Evolutionary conservation across 2,113 vertebrate genomes (phyloP), one percentile per base, ranked within the genome.

Genomic region (Heterotilapia buettikoferi): DNA sequence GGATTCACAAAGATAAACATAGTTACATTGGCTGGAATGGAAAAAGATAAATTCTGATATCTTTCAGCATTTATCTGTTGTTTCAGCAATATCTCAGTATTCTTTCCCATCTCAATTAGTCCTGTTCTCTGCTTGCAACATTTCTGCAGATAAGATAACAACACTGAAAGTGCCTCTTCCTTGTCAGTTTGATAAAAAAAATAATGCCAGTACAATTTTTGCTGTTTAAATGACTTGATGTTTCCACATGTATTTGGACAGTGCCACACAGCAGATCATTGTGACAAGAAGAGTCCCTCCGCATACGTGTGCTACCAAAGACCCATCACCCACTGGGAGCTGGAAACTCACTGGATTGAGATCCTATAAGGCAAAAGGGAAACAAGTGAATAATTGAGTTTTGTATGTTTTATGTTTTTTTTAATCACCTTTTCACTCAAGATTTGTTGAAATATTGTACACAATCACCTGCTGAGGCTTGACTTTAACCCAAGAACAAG

Each of bases 241-340:
- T 89, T 92, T 97, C 95, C 96, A 97, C 43, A 98, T 93, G 52
- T 96, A 94, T 90, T 88, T 86, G 0, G 97, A 95, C 68, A 99
- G 95, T n/a, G 95, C 83, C 66, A 90, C 76, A 82, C 96, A 97
- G 90, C 97, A 98, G 80, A 98, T 84, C 54, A 96, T 11, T 0
- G 97, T 97, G 88, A 96, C 88, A 3, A 98, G 94, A 82, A 98
- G 93, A 38, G 98, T 99, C 86, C 96, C 89, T 1, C 85, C 94
- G 52, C 97, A 98, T 19, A 99, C 97, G 3, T 94, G 85, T 13
- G 47, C 26, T 68, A 79, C 86, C 11, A 97, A 93, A 9, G 96
- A 93, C 45, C 92, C 96, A 26, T 97, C 96, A 9, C 98, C 98
- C 47, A 98, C 97, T 24, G 98, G 98, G 83, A 99, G 73, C 56